Evolutionary conservation across 2,113 vertebrate genomes (phyloP), one percentile per base, ranked within the genome.

Genomic region (Crotalus tigris): DNA sequence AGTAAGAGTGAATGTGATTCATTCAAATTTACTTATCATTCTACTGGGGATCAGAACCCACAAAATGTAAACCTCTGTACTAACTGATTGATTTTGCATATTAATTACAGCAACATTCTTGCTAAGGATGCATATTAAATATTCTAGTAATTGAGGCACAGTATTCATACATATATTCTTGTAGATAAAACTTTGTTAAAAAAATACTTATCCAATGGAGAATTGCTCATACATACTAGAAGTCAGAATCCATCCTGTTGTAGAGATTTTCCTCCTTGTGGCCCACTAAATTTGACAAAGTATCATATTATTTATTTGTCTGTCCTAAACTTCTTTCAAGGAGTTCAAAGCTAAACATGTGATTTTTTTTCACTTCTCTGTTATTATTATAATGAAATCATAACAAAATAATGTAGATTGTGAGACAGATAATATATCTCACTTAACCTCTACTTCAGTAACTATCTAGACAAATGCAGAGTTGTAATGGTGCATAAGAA

Each of bases 221-320:
- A 11, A 53, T n/a, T 15, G 89, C 2, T 29, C 85, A 95, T 88
- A 97, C 94, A 96, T 96, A 97, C 88, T 93, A 95, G 96, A 92
- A 94, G 94, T 90, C 95, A 90, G 88, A 97, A 94, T 97, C 89
- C 51, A 97, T 91, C 92, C 92, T 97, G 39, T 93, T 93, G 91
- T 89, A 12, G 95, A 94, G 94, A 92, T 94, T 96, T 95, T 96
- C 92, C 95, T 96, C 93, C 81, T 94, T 92, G 49, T 13, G 92
- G 46, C 95, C 90, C 93, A 96, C 94, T 97, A 90, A 88, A 91
- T 49, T 81, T 64, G 51, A 93, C 87, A 89, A 49, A 21, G 95
- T 21, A 94, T 23, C 94, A 2, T 4, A 85, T 81, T 81, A 91
- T 39, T 85, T 69, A 13, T 54, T 51, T 90, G n/a, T 12, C 46